phyloP scores from a whole-genome alignment of 2,888 invertebrate genomes.

The Athalia rosae region DNA sequence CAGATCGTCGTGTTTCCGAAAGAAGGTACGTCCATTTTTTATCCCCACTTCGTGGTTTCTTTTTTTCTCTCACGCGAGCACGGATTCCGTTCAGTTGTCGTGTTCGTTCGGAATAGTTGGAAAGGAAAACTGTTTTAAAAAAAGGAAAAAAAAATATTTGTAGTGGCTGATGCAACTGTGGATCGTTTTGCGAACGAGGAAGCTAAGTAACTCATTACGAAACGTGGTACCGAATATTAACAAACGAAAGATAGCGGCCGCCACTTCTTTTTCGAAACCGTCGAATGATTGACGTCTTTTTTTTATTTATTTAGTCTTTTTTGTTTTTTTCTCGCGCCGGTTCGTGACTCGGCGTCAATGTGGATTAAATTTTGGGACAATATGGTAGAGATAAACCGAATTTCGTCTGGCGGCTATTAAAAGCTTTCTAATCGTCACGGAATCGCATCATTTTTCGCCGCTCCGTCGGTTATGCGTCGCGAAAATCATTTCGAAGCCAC shows the following conservation, averaged over 20 bases:
- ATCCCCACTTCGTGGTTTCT: background rate
- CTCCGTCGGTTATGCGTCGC: constrained; percentile 13
- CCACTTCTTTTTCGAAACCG: no score
- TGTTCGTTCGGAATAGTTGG: no score
- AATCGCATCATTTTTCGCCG: background rate
- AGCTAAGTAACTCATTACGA: background rate
- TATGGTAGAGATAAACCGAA: background rate
- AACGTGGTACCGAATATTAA: background rate
- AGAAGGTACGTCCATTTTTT: constrained; percentile 77
- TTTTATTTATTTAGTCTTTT: no score
- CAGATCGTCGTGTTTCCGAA: constrained; percentile 89
- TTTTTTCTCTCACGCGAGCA: no score
- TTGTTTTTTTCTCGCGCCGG: no score
- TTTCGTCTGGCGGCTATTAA: background rate
- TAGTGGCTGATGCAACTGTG: constrained; percentile 17
- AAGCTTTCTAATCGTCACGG: background rate
- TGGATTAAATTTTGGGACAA: background rate
- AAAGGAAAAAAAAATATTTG: background rate
- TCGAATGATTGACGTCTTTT: no score
- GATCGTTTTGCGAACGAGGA: constrained; percentile 3
- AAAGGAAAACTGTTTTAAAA: no score
- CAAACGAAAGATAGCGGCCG: no score
- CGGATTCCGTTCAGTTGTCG: no score
- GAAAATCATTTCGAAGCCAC: constrained; percentile 34
- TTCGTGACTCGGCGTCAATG: no score